These are phyloP conservation scores for Acipenser ruthenus DNA, from an alignment of 2,797 vertebrate species.

Conservation along the genomic window DNA sequence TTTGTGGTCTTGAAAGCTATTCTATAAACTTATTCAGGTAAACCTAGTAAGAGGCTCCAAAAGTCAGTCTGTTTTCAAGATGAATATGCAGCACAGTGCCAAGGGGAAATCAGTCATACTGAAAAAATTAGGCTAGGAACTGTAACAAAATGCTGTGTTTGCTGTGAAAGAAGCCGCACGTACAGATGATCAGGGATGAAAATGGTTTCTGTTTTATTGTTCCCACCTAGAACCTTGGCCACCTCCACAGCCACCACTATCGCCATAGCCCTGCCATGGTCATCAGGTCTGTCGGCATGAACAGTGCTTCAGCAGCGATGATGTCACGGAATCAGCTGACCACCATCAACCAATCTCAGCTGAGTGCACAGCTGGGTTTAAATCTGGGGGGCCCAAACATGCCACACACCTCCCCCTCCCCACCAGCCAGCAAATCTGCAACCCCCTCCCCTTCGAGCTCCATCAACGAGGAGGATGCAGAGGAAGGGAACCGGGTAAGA, in stretches of 20 bases:
- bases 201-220: constrained; percentile 3
- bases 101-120: no score
- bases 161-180: no score
- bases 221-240: constrained; percentile 66
- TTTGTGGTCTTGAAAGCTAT: no score
- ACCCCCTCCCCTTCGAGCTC: constrained; percentile 97
- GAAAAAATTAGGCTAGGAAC: no score
- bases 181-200: no score
- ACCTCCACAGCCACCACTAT: constrained; percentile 81
- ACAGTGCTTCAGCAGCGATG: constrained; percentile 74
- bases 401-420: constrained; percentile 89
- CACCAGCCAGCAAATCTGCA: constrained; percentile 96
- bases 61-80: no score
- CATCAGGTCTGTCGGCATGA: constrained; percentile 93
- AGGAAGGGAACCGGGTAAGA: constrained; percentile 82
- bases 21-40: no score
- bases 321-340: constrained; percentile 85
- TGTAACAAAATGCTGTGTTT: no score
- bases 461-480: constrained; percentile 94
- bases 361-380: constrained; percentile 85
- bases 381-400: constrained; percentile 80
- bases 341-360: constrained; percentile 96
- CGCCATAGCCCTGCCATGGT: constrained; percentile 83
- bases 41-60: no score
- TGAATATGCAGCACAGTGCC: no score